Percentiles rank a stretch among this genome's conserved stretches.
Conservation (phyloP, 2,797 vertebrate species). For the Sarcoramphus papa region DNA sequence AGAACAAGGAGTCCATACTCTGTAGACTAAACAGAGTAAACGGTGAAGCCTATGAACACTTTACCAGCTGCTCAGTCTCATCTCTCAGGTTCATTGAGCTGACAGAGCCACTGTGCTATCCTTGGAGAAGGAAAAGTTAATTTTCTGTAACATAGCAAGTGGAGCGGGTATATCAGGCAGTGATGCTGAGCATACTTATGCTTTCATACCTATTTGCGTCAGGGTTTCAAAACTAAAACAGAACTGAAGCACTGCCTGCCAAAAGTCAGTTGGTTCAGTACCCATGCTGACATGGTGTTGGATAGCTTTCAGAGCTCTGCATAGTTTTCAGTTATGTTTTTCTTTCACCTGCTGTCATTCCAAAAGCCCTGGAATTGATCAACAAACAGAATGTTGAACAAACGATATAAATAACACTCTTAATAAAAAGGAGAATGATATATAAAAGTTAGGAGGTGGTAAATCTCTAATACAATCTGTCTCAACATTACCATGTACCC, state of each 20-base stretch:
- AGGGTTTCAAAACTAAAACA: neutral
- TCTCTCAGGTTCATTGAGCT: neutral
- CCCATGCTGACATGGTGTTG: neutral
- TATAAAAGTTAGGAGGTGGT: neutral
- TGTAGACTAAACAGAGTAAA: neutral
- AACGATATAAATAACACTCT: neutral
- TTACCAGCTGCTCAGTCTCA: neutral
- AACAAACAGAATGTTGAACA: neutral
- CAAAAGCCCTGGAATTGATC: neutral
- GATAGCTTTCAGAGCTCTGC: neutral
- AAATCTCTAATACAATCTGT: neutral
- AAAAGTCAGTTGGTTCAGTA: neutral
- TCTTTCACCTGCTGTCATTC: neutral
- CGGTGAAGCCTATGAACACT: neutral
- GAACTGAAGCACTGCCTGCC: neutral
- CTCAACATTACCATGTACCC: neutral
- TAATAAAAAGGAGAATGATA: neutral
- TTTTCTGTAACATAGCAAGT: neutral
- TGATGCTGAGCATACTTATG: neutral
- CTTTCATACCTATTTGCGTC: neutral
- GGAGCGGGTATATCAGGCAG: neutral
- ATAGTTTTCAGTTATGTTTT: neutral
- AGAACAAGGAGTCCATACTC: neutral
- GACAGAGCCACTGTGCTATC: neutral
- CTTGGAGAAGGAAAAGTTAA: neutral